Evolutionary conservation across 2,113 vertebrate genomes (phyloP).

Genomic region (Malurus melanocephalus): DNA sequence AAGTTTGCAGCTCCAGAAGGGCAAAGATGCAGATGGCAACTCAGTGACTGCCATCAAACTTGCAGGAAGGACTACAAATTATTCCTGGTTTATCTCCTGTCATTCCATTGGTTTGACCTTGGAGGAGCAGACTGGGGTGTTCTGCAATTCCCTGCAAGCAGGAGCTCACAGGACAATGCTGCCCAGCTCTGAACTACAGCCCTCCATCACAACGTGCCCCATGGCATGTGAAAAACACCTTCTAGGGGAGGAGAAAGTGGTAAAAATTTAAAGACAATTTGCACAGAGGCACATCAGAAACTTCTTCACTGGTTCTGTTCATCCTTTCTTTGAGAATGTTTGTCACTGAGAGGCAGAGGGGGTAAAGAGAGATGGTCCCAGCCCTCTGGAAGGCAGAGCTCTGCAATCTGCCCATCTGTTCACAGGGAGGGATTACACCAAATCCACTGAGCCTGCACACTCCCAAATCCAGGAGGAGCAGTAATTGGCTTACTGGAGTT

Average conservation of each 20-base stretch:
- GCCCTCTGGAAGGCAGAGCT: background rate
- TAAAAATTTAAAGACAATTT: background rate
- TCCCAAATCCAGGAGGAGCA: constrained; percentile 44
- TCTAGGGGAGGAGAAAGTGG: background rate
- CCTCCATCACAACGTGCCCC: background rate
- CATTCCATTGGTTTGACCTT: background rate
- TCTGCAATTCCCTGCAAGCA: background rate
- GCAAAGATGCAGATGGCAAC: background rate
- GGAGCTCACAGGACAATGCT: background rate
- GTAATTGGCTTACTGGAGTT: constrained; percentile 59
- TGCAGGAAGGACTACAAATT: background rate
- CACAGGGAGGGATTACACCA: constrained; percentile 62
- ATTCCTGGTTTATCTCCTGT: background rate
- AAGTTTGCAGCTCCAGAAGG: background rate
- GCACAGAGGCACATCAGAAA: background rate
- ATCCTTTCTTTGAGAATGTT: background rate
- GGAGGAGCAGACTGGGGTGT: background rate
- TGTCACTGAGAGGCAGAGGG: background rate
- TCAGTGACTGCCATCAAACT: background rate
- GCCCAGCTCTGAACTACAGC: background rate
- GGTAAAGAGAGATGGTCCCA: background rate
- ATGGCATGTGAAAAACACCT: background rate
- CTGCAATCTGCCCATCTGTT: constrained; percentile 61
- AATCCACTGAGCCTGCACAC: constrained; percentile 52
- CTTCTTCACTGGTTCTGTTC: background rate